Conservation (phyloP, 2,797 vertebrate genomes). For the Coilia nasus region DNA sequence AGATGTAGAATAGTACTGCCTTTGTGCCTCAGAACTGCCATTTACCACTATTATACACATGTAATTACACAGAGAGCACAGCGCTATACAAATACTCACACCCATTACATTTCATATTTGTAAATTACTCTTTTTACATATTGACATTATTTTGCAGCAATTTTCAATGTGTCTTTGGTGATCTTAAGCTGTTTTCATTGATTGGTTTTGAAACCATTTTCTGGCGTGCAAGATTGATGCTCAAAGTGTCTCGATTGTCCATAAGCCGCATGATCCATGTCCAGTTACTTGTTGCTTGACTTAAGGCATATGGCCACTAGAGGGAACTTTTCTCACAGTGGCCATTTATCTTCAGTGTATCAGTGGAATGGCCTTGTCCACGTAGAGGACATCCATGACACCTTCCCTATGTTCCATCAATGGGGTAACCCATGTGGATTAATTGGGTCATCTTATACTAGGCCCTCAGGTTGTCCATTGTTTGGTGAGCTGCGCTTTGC, state of each 20-base stretch:
- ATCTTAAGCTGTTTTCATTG: not conserved
- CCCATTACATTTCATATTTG: not conserved
- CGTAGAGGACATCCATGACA: conserved; percentile 7
- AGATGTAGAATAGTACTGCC: not conserved
- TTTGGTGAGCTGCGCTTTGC: not conserved
- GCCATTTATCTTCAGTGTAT: conserved; percentile 16
- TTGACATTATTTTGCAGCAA: not conserved
- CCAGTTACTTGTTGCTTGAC: not conserved
- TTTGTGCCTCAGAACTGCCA: not conserved
- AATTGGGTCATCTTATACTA: conserved; percentile 9
- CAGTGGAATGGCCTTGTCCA: conserved; percentile 18
- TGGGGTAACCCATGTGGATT: not conserved
- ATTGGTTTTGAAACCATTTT: not conserved
- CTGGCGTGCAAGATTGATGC: not conserved
- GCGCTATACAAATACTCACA: not conserved
- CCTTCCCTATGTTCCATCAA: conserved; percentile 7
- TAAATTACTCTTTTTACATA: not conserved
- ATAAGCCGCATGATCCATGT: not conserved
- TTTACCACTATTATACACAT: not conserved
- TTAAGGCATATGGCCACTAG: conserved; percentile 21
- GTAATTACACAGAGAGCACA: not conserved
- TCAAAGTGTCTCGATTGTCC: not conserved
- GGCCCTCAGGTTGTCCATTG: not conserved
- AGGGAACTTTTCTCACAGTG: conserved; percentile 3
- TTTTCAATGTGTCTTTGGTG: not conserved